Base-by-base conservation (phyloP, 2,113 vertebrate genomes). In the Scolopax mira region DNA sequence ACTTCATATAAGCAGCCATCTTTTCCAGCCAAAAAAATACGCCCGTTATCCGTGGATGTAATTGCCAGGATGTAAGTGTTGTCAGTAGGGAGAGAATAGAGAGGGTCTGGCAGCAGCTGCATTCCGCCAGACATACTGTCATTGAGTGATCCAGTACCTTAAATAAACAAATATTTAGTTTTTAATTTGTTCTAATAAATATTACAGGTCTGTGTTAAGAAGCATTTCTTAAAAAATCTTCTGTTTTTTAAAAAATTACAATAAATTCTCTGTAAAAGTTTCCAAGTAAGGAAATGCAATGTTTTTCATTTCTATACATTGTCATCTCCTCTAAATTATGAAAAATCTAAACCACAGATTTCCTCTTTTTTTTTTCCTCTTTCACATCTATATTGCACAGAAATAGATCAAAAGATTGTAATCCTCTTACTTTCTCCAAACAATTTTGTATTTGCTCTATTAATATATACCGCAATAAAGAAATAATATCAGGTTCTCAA, bases 1-100 rank as follows among this genome's bases (percentile, higher is more conserved):
- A 99, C 98, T 98, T 99, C 99, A 92, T 99, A 99, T 42, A 99
- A 98, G 96, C 99, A 99, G 58, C 99, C 99, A 31, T 99, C 99
- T 85, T 99, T 99, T 75, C 99, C 99, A 78, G 99, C 99, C 97
- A 99, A 96, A 92, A 99, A 99, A 85, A 99, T 99, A 48, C 99
- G 99, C 4, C 99, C 99, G 1, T 98, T 98, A 82, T 99, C 98
- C 5, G 99, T 99, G 88, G 99, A 99, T 21, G 98, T 98, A 94
- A 99, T 98, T n/a, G 99, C 98, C 74, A 99, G 95, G 93, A 99
- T 98, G 87, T 99, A 99, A 48, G 98, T 99, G 92, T 99, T 99
- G 96, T 99, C 99, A 35, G 99, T 99, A 67, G 99, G 99, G 85
- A 99, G 98, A 0, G 99, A 99, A 96, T 99, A 99, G 4, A 99